phyloP scores from a whole-genome alignment of 2,888 invertebrate species.

The Acholoe squamosa region DNA sequence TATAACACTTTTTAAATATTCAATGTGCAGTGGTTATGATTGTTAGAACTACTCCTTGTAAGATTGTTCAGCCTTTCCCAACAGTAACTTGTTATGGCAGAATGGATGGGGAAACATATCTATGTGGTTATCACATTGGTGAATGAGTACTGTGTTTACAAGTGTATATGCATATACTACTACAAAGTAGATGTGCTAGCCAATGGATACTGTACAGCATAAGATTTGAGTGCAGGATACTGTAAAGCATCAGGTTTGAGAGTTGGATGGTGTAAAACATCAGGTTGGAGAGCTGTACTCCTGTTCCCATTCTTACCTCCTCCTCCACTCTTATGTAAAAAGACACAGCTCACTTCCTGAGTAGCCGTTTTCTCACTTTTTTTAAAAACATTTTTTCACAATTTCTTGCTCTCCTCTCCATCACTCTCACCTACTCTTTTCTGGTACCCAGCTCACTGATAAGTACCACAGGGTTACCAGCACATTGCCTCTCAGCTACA shows the following conservation, averaged over 20 bases:
- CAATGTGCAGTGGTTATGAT: no score
- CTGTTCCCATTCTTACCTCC: not conserved
- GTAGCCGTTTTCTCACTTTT: not conserved
- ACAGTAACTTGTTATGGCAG: no score
- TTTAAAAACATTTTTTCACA: not conserved
- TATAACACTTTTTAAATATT: no score
- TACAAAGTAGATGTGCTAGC: no score
- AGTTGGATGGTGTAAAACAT: not conserved
- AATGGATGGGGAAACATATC: no score
- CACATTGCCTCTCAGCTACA: conserved; percentile 45
- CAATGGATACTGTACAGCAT: not conserved
- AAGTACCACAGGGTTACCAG: not conserved
- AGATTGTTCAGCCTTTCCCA: no score
- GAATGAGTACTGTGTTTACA: no score
- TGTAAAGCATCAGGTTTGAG: not conserved
- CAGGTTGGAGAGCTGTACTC: not conserved
- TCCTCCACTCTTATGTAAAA: not conserved
- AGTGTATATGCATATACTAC: no score
- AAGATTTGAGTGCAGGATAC: no score
- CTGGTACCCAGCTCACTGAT: conserved; percentile 1
- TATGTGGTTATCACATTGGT: no score
- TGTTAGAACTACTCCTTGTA: no score
- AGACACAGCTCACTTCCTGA: not conserved
- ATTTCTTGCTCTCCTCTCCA: not conserved
- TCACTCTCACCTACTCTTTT: not conserved